phyloP scores from a whole-genome alignment of 2,113 vertebrate species.

The Paracyprichromis sp. region DNA sequence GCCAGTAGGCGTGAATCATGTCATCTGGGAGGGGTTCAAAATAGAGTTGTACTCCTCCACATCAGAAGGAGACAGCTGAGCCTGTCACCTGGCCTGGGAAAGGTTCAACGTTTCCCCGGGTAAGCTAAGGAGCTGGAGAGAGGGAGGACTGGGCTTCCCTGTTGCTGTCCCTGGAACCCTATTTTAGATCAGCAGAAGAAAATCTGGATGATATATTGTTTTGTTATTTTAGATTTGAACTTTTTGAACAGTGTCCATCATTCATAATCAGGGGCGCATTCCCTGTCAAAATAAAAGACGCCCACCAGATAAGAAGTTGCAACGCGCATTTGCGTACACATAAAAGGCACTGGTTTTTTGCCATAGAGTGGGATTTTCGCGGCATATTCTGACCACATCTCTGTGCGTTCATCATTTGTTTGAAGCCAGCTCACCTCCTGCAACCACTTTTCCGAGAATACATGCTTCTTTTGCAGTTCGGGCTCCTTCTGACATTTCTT shows the following conservation, averaged over 20 bases:
- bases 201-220: not conserved
- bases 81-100: not conserved
- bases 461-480: too few species aligned
- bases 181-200: not conserved
- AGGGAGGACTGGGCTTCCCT: not conserved
- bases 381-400: too few species aligned
- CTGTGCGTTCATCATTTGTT: too few species aligned
- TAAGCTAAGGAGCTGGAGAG: not conserved
- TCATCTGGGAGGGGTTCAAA: not conserved
- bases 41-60: not conserved
- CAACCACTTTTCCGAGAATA: too few species aligned
- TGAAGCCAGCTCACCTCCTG: too few species aligned
- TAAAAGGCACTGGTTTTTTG: too few species aligned
- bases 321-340: too few species aligned
- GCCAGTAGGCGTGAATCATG: not conserved
- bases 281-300: too few species aligned
- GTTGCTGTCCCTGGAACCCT: not conserved
- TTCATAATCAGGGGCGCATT: not conserved
- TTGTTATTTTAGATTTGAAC: not conserved
- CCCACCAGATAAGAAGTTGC: too few species aligned
- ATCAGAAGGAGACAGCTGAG: not conserved
- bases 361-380: too few species aligned
- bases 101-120: rapidly evolving
- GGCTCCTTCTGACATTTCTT: too few species aligned
- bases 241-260: not conserved